Evolutionary conservation across 2,888 invertebrate genomes (phyloP).

Genomic region (Aleiodes leptofemur): DNA sequence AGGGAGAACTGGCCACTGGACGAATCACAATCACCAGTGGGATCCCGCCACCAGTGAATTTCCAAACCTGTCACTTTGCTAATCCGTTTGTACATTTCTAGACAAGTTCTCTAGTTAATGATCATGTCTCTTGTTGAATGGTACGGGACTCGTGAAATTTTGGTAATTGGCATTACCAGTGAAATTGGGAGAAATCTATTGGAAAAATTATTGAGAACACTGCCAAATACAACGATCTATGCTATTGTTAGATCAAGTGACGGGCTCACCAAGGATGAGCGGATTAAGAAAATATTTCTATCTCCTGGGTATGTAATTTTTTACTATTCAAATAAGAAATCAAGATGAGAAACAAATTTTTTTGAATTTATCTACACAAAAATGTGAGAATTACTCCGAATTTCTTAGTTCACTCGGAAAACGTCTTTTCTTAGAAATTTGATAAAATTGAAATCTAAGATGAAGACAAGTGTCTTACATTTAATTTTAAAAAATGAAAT

Average conservation of each 20-base stretch:
- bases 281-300: constrained; percentile 63
- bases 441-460: too few species aligned
- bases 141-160: constrained; percentile 66
- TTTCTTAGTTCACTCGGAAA: too few species aligned
- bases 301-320: constrained; percentile 63
- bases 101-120: constrained; percentile 54
- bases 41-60: constrained; percentile 24
- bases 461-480: too few species aligned
- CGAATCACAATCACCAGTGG: constrained; percentile 10
- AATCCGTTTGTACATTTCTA: constrained; percentile 1
- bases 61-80: background rate
- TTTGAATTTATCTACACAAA: too few species aligned
- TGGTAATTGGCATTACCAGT: constrained; percentile 68
- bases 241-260: constrained; percentile 59
- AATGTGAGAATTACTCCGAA: too few species aligned
- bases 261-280: constrained; percentile 57
- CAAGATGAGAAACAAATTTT: too few species aligned
- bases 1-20: constrained; percentile 4
- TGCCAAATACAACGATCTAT: constrained; percentile 60
- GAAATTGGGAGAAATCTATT: constrained; percentile 64
- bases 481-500: too few species aligned
- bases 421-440: too few species aligned
- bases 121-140: constrained; percentile 68
- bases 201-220: constrained; percentile 66
- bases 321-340: background rate